A percentile compares a stretch with the other conserved stretches of the same genome.
Evolutionary conservation across 2,888 invertebrate species (phyloP).

Genomic region (Drosophila dives): DNA sequence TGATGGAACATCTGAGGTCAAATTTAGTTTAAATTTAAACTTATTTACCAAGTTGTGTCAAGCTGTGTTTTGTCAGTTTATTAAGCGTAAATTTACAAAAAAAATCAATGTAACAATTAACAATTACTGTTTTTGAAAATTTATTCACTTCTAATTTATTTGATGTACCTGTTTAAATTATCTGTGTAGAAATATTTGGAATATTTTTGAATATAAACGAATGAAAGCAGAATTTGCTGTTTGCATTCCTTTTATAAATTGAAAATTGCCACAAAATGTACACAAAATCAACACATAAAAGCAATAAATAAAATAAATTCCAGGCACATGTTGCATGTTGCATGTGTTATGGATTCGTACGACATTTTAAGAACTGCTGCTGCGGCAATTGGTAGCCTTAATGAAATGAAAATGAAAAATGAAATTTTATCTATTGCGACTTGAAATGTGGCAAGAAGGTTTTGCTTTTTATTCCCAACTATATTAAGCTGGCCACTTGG

Average conservation of each 20-base stretch:
- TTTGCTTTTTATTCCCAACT: slow-evolving; percentile 9
- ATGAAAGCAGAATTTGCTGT: slow-evolving; percentile 23
- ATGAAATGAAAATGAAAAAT: slow-evolving; percentile 1
- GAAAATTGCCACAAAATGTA: not conserved
- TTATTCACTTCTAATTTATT: not conserved
- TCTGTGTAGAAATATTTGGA: slow-evolving; percentile 24
- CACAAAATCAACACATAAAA: not conserved
- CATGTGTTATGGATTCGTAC: not conserved
- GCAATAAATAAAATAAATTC: slow-evolving; percentile 12
- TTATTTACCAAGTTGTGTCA: not conserved
- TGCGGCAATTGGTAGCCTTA: not conserved
- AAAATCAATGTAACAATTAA: not conserved
- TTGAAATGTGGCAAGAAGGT: not conserved
- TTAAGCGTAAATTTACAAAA: not conserved
- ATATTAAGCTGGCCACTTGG: slow-evolving; percentile 40
- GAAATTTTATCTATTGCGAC: not conserved
- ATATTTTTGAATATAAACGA: slow-evolving; percentile 24
- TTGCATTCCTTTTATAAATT: not conserved
- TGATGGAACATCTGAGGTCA: too few species aligned
- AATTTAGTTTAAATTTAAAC: too few species aligned
- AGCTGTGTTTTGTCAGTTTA: not conserved
- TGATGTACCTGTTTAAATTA: not conserved
- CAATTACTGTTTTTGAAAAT: too few species aligned
- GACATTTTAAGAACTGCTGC: not conserved
- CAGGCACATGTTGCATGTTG: slow-evolving; percentile 4